Conservation (phyloP, 2,797 vertebrate species). For the Syngnathus rostellatus region DNA sequence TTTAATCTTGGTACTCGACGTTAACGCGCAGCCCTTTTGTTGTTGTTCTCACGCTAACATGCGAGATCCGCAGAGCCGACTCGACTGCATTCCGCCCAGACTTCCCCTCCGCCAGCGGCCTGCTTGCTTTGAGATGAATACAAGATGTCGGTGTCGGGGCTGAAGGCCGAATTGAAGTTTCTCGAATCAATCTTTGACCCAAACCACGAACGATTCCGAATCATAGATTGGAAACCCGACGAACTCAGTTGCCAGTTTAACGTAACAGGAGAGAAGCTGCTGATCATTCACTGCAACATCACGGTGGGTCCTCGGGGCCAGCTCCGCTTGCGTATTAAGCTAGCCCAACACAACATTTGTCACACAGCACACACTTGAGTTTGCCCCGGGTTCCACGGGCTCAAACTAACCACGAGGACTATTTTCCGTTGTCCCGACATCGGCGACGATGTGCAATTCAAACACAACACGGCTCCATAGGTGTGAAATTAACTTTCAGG, state of each 20-base stretch:
- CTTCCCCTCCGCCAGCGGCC: slow-evolving; percentile 69
- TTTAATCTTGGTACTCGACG: neutral
- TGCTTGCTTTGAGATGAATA: slow-evolving; percentile 81
- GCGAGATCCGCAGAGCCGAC: slow-evolving; percentile 56
- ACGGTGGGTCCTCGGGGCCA: slow-evolving; percentile 73
- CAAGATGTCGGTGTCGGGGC: slow-evolving; percentile 95
- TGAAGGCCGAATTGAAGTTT: slow-evolving; percentile 96
- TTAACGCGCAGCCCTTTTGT: slow-evolving; percentile 41
- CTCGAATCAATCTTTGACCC: slow-evolving; percentile 93
- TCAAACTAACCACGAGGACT: neutral
- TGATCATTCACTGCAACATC: slow-evolving; percentile 95
- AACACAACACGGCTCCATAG: neutral
- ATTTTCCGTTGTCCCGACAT: neutral
- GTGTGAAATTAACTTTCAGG: neutral
- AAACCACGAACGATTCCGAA: slow-evolving; percentile 91
- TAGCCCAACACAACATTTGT: neutral
- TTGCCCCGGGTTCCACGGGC: neutral
- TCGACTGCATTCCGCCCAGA: slow-evolving; percentile 60
- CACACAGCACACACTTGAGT: neutral
- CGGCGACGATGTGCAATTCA: neutral
- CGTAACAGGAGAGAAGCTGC: slow-evolving; percentile 77
- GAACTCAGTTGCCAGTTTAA: slow-evolving; percentile 92
- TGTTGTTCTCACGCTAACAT: slow-evolving; percentile 66
- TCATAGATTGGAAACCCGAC: slow-evolving; percentile 91
- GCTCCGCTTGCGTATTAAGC: neutral